These are phyloP conservation scores for Cirrhinus molitorella DNA, from an alignment of 2,797 vertebrate genomes.

Conservation along the genomic window DNA sequence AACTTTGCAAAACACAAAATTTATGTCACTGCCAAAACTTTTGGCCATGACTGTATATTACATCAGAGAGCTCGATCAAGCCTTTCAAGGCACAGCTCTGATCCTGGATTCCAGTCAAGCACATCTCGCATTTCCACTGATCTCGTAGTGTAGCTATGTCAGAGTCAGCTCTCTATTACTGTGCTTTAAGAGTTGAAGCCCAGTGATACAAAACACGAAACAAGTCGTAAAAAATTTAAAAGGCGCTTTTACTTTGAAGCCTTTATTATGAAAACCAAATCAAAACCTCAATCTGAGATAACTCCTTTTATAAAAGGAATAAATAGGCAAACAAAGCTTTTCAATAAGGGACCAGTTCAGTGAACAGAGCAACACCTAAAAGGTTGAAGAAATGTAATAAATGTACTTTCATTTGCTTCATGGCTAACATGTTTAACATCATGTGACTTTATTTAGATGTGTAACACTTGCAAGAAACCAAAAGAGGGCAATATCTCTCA, in stretches of 20 bases:
- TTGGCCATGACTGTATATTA: too few relatives aligned
- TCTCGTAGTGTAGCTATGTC: not conserved
- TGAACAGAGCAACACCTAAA: too few relatives aligned
- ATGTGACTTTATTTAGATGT: not conserved
- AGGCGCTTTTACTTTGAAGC: not conserved
- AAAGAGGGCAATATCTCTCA: too few relatives aligned
- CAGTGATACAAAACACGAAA: conserved; percentile 15
- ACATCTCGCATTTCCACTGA: not conserved
- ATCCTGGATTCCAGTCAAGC: not conserved
- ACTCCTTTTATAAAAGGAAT: too few relatives aligned
- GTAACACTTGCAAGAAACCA: too few relatives aligned
- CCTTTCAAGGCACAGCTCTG: fast-evolving
- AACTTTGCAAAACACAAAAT: too few relatives aligned
- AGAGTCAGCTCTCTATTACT: conserved; percentile 27
- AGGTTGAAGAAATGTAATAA: too few relatives aligned
- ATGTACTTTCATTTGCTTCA: too few relatives aligned
- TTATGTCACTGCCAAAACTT: too few relatives aligned
- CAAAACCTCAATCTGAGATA: not conserved
- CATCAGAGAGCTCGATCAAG: conserved; percentile 19
- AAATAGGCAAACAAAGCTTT: too few relatives aligned
- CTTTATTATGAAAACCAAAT: not conserved
- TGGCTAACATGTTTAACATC: conserved; percentile 13
- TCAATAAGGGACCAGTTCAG: too few relatives aligned
- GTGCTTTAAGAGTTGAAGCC: not conserved
- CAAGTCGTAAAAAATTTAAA: not conserved